phyloP scores from a whole-genome alignment of 2,888 invertebrate species.

The Orgyia antiqua region DNA sequence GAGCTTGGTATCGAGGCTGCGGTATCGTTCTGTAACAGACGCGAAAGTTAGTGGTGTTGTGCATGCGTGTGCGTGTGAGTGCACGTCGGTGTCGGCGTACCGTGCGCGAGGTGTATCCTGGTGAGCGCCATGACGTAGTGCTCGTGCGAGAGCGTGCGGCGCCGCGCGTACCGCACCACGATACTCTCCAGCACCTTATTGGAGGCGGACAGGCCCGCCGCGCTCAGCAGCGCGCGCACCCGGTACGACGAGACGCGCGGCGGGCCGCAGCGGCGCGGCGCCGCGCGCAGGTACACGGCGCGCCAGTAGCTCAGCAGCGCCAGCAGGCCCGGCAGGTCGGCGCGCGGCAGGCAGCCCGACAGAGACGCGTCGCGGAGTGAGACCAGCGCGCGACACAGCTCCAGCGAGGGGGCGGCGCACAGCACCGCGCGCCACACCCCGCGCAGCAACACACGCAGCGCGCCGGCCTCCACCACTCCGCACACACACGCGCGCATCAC shows the following conservation, averaged over 20 bases:
- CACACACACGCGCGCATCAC: conserved; percentile 32
- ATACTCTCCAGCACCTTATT: conserved; percentile 85
- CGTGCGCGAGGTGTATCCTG: conserved; percentile 53
- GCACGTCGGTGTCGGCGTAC: too few relatives aligned
- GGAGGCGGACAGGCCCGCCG: conserved; percentile 80
- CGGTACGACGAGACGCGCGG: conserved; percentile 56
- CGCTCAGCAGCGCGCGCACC: conserved; percentile 81
- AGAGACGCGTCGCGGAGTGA: conserved; percentile 83
- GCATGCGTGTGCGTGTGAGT: too few relatives aligned
- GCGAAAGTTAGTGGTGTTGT: too few relatives aligned
- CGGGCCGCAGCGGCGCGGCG: conserved; percentile 47
- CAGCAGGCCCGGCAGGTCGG: conserved; percentile 79
- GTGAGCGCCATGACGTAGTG: conserved; percentile 80
- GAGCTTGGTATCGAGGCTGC: conserved; percentile 83
- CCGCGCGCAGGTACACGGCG: conserved; percentile 17
- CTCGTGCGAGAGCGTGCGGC: conserved; percentile 76
- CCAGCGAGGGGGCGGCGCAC: conserved; percentile 63
- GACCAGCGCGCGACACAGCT: conserved; percentile 82
- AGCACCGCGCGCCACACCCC: conserved; percentile 59
- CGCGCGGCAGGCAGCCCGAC: conserved; percentile 78
- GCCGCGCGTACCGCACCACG: conserved; percentile 81
- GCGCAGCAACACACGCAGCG: conserved; percentile 24
- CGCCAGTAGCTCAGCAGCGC: conserved; percentile 72
- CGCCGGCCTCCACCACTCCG: conserved; percentile 24
- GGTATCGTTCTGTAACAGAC: conserved; percentile 81